Evolutionary conservation across 2,113 vertebrate species (phyloP), one percentile per base, ranked within the genome.

Genomic region (Saguinus midas): DNA sequence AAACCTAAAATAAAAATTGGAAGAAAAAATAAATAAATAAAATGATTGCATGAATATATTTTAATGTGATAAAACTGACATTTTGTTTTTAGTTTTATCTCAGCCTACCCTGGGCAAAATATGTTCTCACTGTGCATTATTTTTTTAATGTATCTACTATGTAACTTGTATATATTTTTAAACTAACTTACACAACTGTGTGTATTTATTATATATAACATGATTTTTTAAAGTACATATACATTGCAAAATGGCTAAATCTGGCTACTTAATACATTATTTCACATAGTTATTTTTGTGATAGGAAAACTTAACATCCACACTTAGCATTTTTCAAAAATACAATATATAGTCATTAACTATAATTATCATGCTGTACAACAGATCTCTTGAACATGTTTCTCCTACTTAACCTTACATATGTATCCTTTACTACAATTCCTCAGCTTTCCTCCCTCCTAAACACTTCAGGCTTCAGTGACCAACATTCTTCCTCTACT

Each of bases 81-180:
- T 97, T 97, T 97, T 94, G 92, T 78, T 97, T 96, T 97, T 76
- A 96, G 91, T 94, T 96, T 90, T 90, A 96, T 78, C 88, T 95
- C 94, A 96, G 83, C 94, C 95, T 92, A 96, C 87, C 85, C 97
- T 97, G 97, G 96, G 97, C 96, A 98, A 92, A 97, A 85, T 96
- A 96, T 96, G 81, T 96, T 97, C 96, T 96, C 97, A 97, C 92
- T 95, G 70, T 87, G 95, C 87, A 88, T 95, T 98, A 98, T 97
- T 97, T 98, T 98, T 76, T 29, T 4, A 0, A 27, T 9, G 3
- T 45, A 45, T 76, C 40, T 45, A 45, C 25, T 45, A 14, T 29
- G 73, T 17, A 45, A 76, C 40, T 27, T 75, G 43, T 76, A 76
- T 21, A 21, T 76, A 27, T 76, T n/a, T 75, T 76, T 45, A 76